phyloP scores from a whole-genome alignment of 2,113 vertebrate species.

The Nothoprocta perdicaria region DNA sequence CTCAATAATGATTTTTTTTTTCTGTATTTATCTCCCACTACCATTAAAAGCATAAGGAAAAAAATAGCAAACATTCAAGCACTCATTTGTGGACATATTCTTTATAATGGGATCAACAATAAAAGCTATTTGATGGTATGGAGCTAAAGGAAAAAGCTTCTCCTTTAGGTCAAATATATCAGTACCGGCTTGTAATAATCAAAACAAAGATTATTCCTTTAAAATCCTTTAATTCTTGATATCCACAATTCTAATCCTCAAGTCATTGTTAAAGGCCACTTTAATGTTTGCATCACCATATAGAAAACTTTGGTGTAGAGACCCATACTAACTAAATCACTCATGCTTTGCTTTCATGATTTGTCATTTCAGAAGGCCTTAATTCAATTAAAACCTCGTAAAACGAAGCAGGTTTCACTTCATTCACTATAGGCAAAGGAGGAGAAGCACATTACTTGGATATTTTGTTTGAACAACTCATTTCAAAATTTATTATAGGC shows the following conservation, averaged over 20 bases:
- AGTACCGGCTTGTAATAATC: constrained; percentile 36
- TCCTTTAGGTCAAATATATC: constrained; percentile 52
- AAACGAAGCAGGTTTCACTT: constrained; percentile 70
- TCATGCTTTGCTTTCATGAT: constrained; percentile 50
- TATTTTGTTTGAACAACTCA: constrained; percentile 79
- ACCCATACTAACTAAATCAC: constrained; percentile 17
- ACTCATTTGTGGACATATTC: constrained; percentile 23
- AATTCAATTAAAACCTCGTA: constrained; percentile 73
- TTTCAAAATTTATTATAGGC: constrained; percentile 79
- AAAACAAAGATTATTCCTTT: constrained; percentile 25
- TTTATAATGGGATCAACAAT: constrained; percentile 51
- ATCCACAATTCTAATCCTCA: constrained; percentile 50
- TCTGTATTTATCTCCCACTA: constrained; percentile 1
- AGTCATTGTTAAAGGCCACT: constrained; percentile 41
- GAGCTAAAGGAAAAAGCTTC: constrained; percentile 3
- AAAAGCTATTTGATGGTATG: constrained; percentile 41
- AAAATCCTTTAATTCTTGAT: constrained; percentile 52
- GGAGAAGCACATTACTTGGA: constrained; percentile 60
- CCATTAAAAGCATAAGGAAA: neutral
- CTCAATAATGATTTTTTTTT: constrained; percentile 46
- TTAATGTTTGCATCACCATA: constrained; percentile 37
- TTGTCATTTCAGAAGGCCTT: constrained; percentile 51
- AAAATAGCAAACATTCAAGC: constrained; percentile 28
- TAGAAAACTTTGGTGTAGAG: constrained; percentile 37
- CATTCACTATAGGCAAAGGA: constrained; percentile 57